These are phyloP conservation scores for Solea solea DNA, from an alignment of 2,113 vertebrate species.

Conservation along the genomic window DNA sequence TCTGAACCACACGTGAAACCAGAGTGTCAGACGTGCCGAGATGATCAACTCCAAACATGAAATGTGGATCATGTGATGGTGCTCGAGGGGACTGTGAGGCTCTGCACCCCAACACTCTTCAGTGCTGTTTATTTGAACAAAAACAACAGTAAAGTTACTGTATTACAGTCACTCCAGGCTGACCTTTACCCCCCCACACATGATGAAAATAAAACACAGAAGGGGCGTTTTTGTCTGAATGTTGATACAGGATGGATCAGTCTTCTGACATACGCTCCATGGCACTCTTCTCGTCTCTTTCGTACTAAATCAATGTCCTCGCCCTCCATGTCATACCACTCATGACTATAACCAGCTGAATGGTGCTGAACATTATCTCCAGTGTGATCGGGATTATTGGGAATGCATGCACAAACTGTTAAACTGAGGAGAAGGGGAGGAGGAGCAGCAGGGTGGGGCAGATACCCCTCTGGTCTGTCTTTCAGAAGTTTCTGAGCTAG, in stretches of 20 bases:
- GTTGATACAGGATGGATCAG: not conserved
- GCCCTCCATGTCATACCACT: conserved; percentile 1
- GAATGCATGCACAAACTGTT: not conserved
- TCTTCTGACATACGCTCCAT: not conserved
- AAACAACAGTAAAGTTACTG: conserved; percentile 1
- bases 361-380: conserved; percentile 7
- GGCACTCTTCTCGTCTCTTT: not conserved
- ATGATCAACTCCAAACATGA: too few species aligned
- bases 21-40: too few species aligned
- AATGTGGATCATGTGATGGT: not conserved
- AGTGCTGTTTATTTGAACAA: not conserved
- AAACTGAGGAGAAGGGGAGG: not conserved
- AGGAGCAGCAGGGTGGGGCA: not conserved
- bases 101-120: not conserved
- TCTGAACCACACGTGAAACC: too few species aligned
- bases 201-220: not conserved
- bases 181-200: conserved; percentile 1
- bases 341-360: conserved; percentile 16
- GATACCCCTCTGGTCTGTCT: not conserved
- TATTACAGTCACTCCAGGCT: not conserved
- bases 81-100: not conserved
- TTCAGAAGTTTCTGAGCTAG: not conserved
- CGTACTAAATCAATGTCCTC: conserved; percentile 19
- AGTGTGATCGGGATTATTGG: conserved; percentile 8
- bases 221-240: not conserved